Conservation (phyloP, 2,113 vertebrate species). For the Nestor notabilis region DNA sequence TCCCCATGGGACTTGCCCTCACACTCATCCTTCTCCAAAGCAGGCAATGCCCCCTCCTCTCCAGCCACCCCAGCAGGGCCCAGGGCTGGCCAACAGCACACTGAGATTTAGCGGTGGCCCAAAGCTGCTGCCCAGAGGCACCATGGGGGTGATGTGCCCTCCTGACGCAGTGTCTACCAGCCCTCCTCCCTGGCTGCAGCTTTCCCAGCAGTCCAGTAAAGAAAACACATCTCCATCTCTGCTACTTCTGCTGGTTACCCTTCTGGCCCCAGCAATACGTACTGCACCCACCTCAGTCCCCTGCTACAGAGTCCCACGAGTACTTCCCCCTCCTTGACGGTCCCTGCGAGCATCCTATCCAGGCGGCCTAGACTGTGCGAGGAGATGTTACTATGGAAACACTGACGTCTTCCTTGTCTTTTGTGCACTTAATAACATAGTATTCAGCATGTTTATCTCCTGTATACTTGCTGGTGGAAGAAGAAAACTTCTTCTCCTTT, state of each 20-base stretch:
- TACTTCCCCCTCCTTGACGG: background rate
- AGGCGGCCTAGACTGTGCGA: fast-evolving
- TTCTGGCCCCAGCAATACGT: background rate
- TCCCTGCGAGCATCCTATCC: background rate
- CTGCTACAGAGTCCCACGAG: background rate
- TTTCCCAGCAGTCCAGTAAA: background rate
- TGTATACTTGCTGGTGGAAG: background rate
- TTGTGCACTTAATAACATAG: background rate
- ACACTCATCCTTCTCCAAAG: background rate
- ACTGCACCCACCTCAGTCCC: background rate
- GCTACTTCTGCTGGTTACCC: background rate
- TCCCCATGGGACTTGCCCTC: background rate
- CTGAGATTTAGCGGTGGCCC: background rate
- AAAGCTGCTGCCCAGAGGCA: background rate
- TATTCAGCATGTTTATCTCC: background rate
- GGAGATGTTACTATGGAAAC: conserved; percentile 37
- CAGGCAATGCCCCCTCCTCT: background rate
- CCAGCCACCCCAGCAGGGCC: background rate
- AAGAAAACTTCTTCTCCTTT: background rate
- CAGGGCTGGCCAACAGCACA: background rate
- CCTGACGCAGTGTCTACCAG: fast-evolving
- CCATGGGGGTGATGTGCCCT: fast-evolving
- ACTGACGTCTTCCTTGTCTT: background rate
- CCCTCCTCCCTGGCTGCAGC: background rate
- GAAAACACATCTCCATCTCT: background rate